These are phyloP conservation scores for Lasioglossum zephyrum DNA, from an alignment of 2,888 invertebrate species.

Conservation along the genomic window DNA sequence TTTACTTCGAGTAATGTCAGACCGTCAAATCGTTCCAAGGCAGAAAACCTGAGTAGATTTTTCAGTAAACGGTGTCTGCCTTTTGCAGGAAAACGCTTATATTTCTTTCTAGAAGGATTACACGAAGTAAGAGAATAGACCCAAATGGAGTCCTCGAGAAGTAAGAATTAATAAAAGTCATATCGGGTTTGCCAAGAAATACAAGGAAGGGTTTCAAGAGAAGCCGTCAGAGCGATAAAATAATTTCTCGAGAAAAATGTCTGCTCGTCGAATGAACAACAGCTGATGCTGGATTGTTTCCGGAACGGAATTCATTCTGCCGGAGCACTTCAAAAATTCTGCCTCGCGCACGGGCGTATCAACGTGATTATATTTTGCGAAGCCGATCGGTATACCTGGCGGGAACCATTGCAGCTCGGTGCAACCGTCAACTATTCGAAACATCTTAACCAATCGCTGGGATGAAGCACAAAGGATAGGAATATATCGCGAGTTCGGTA, in stretches of 20 bases:
- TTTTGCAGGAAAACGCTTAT: neutral
- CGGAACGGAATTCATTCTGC: slow-evolving; percentile 15
- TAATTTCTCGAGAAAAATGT: slow-evolving; percentile 4
- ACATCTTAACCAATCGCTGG: slow-evolving; percentile 40
- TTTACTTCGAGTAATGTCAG: neutral
- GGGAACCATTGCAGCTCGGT: slow-evolving; percentile 14
- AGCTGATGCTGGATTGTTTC: neutral
- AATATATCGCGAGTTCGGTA: slow-evolving; percentile 30
- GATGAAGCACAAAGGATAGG: slow-evolving; percentile 27
- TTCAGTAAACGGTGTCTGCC: neutral
- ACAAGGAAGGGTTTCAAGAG: neutral
- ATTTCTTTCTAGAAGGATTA: neutral
- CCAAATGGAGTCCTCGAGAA: neutral
- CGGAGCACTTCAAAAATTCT: neutral
- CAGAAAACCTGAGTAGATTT: neutral
- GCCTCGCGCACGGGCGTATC: slow-evolving; percentile 5
- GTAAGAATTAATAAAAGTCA: neutral
- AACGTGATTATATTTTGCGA: slow-evolving; percentile 29
- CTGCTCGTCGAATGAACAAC: neutral
- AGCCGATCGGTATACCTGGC: slow-evolving; percentile 22
- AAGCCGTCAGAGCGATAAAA: neutral
- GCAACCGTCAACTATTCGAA: slow-evolving; percentile 51
- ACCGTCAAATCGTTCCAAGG: neutral
- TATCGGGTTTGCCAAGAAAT: neutral
- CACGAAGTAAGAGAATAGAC: neutral